Conservation (phyloP, 1,140 invertebrate genomes). For the Gerris buenoi region DNA sequence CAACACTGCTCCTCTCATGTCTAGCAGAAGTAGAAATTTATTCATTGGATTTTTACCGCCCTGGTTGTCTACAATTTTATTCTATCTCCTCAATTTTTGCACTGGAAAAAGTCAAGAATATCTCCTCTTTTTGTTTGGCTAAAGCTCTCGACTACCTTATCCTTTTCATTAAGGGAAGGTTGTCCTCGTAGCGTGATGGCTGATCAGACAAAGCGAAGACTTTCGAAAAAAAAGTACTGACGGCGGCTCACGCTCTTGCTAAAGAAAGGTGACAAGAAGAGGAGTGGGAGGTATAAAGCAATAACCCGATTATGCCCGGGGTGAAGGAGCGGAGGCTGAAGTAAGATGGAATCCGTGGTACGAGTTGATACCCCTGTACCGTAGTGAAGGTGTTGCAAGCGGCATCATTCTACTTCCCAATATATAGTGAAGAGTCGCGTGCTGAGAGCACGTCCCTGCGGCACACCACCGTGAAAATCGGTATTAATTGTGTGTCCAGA, state of each 20-base stretch:
- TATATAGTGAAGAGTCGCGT: neutral
- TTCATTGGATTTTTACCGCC: too few species aligned
- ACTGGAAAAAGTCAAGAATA: neutral
- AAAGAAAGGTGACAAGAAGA: neutral
- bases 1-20: too few species aligned
- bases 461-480: neutral
- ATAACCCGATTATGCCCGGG: neutral
- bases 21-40: too few species aligned
- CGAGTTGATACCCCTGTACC: neutral
- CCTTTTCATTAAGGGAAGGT: neutral
- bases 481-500: neutral
- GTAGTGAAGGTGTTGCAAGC: neutral
- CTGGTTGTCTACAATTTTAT: too few species aligned
- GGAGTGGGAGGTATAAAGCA: neutral
- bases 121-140: neutral
- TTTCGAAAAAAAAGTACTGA: neutral
- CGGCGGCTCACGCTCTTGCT: neutral
- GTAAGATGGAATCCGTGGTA: neutral
- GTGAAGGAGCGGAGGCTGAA: neutral
- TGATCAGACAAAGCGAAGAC: neutral
- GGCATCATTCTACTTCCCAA: neutral
- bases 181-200: neutral
- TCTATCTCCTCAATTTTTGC: too few species aligned
- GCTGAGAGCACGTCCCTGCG: neutral
- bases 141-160: neutral